Conservation (phyloP, 1,140 invertebrate species). For the Ericerus pela region DNA sequence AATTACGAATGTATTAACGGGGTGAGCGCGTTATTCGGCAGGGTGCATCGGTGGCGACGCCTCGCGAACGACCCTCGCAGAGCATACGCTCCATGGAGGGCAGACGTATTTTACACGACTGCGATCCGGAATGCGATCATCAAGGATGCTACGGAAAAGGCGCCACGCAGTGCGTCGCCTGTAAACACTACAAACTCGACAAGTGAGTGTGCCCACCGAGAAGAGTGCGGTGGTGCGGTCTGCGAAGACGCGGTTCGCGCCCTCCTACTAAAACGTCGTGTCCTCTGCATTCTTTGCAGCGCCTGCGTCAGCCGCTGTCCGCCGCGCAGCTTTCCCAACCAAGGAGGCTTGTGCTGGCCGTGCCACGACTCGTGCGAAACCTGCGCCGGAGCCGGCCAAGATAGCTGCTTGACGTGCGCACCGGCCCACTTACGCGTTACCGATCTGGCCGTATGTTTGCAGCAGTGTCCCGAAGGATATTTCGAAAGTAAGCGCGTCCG, state of each 20-base stretch:
- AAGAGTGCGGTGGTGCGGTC: too few species aligned
- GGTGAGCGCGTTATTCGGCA: too few species aligned
- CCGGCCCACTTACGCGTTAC: slow-evolving; percentile 59
- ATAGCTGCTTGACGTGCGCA: slow-evolving; percentile 63
- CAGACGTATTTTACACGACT: slow-evolving; percentile 48
- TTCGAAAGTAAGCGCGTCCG: slow-evolving; percentile 49
- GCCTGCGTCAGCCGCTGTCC: slow-evolving; percentile 65
- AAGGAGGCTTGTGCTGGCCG: slow-evolving; percentile 58
- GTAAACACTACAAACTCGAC: slow-evolving; percentile 60
- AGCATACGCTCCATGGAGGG: slow-evolving; percentile 28
- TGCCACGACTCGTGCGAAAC: slow-evolving; percentile 73
- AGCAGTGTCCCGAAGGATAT: slow-evolving; percentile 71
- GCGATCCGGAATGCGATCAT: slow-evolving; percentile 65
- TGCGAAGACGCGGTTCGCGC: too few species aligned
- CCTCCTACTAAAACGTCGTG: too few species aligned
- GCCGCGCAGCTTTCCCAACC: slow-evolving; percentile 58
- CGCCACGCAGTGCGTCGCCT: slow-evolving; percentile 61
- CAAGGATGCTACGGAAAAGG: slow-evolving; percentile 69
- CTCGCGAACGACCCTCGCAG: slow-evolving; percentile 13
- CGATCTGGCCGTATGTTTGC: slow-evolving; percentile 62
- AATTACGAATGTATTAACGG: too few species aligned
- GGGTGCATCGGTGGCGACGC: slow-evolving; percentile 27
- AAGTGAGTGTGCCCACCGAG: slow-evolving; percentile 51
- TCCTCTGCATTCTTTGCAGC: slow-evolving; percentile 36
- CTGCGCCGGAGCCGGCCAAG: slow-evolving; percentile 64